Percentiles rank a stretch among this genome's conserved stretches.
phyloP scores from a whole-genome alignment of 2,113 vertebrate genomes.

The Microtus montanus region DNA sequence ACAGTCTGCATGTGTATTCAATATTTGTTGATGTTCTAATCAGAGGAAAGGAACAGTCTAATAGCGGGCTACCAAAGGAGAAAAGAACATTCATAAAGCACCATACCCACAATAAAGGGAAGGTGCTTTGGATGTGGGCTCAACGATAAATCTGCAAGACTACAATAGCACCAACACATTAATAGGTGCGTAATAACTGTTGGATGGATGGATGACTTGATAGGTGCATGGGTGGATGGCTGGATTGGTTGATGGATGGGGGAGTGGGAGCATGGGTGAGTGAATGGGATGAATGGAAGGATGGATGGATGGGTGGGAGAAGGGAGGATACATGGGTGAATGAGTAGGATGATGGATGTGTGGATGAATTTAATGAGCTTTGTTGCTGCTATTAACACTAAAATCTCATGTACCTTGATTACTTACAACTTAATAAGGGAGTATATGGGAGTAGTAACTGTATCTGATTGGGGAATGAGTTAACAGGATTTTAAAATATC shows the following conservation, averaged over 20 bases:
- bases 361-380: not conserved
- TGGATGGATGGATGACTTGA: not conserved
- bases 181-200: not conserved
- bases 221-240: not conserved
- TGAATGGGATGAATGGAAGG: not conserved
- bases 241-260: not conserved
- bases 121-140: not conserved
- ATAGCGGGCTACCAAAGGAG: not conserved
- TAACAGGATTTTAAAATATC: not conserved
- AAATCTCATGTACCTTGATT: not conserved
- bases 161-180: not conserved
- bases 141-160: not conserved
- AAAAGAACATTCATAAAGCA: not conserved
- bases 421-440: conserved; percentile 43
- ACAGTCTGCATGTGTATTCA: not conserved
- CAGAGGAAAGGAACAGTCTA: not conserved
- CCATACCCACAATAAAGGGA: no score
- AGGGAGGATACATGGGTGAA: not conserved
- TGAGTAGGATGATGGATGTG: not conserved
- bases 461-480: not conserved
- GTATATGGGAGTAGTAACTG: conserved; percentile 1
- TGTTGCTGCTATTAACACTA: not conserved
- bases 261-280: not conserved
- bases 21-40: conserved; percentile 54
- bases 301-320: not conserved